A percentile compares a stretch with the other conserved stretches of the same genome.
These are phyloP conservation scores for Caenorhabditis drosophilae DNA, from an alignment of 2,888 invertebrate genomes.

Conservation along the genomic window DNA sequence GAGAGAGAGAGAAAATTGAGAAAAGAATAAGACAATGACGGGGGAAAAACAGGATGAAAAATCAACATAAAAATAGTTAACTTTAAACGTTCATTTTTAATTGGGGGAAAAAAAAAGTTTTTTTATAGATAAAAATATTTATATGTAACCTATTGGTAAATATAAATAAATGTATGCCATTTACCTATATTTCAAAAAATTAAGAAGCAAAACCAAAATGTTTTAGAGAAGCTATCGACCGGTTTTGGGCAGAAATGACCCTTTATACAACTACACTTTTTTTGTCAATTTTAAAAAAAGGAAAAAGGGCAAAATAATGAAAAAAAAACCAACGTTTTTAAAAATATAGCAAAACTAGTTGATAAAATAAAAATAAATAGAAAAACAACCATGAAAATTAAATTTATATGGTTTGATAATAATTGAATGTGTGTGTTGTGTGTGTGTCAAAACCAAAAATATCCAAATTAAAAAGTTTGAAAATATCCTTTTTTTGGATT, in stretches of 20 bases:
- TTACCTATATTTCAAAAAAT: no score
- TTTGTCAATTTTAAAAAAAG: not conserved
- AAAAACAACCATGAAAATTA: not conserved
- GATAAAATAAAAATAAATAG: no score
- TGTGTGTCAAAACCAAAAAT: no score
- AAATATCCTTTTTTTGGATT: not conserved
- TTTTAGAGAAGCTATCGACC: no score
- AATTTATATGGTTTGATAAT: not conserved
- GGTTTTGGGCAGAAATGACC: conserved; percentile 3
- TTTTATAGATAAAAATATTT: no score
- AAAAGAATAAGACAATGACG: no score
- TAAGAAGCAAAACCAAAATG: no score
- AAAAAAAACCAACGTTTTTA: not conserved
- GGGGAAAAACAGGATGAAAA: no score
- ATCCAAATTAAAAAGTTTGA: no score
- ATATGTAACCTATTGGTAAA: no score
- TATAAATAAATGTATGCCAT: no score
- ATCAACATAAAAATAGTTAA: not conserved
- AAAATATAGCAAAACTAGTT: not conserved
- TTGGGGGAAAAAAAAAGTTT: not conserved
- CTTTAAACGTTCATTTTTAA: not conserved
- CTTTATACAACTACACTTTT: not conserved
- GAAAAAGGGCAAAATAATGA: not conserved
- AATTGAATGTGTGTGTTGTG: not conserved
- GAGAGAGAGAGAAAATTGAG: no score